Evolutionary conservation across 2,888 invertebrate genomes (phyloP), one percentile per base, ranked within the genome.

Genomic region (Stramonita haemastoma): DNA sequence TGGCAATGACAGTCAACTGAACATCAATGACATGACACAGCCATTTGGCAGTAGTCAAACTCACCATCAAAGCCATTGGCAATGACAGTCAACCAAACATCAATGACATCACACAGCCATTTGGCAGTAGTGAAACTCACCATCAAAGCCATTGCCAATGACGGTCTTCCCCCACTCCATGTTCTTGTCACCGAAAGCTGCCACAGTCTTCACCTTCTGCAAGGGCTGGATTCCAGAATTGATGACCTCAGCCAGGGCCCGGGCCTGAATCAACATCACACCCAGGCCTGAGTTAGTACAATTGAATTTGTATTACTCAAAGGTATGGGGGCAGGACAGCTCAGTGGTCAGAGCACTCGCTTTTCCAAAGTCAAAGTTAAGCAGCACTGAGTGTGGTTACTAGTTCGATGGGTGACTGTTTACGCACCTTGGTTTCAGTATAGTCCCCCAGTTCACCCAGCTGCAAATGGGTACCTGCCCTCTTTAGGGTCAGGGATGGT

Each of bases 221-320:
- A 99, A 96, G 0, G 99, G 99, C 96, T 99, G 99, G 93, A 99
- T 99, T 81, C 99, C 99, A 36, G 98, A 98, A 36, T 98, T 97
- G 94, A 99, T 98, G 6, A 98, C 96, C 96, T 99, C 98, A 95
- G 98, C 98, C 92, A 99, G 97, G 96, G 98, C 98, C 91, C 99
- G 97, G 0, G 97, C 95, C 94, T 95, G 91, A n/a, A 90, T 90
- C 95, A 97, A 97, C 97, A 93, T 96, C 97, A 95, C 46, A 46
- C 46, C 2, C 46, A 99, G 98, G 4, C 99, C 99, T 92, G 98
- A 97, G 84, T 97, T 97, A 92, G 99, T 99, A 98, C 17, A 36
- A 46, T 34, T 5, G 1, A 46, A 34, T 19, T 81, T 17, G n/a
- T 19, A 17, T 26, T 81, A 19, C 32, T 36, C 36, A 34, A 29